phyloP scores from a whole-genome alignment of 2,888 invertebrate species.

The Leptinotarsa tumamoca region DNA sequence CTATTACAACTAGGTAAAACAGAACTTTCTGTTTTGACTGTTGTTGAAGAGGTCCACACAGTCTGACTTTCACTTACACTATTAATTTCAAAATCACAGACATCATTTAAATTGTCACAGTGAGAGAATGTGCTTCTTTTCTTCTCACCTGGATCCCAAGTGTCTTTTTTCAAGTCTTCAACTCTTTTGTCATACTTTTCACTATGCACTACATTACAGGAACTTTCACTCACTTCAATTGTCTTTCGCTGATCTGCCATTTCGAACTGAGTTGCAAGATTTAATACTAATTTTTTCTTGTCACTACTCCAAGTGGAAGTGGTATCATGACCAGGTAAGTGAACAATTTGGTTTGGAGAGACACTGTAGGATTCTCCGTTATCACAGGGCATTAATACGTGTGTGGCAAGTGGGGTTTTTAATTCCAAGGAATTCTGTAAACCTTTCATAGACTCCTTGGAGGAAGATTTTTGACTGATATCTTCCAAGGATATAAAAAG shows the following conservation, averaged over 20 bases:
- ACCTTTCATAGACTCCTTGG: conserved; percentile 55
- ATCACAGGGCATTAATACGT: conserved; percentile 86
- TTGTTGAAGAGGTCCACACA: conserved; percentile 68
- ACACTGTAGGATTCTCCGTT: conserved; percentile 90
- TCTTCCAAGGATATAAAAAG: conserved; percentile 79
- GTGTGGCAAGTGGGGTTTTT: conserved; percentile 69
- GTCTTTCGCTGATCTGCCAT: conserved; percentile 44
- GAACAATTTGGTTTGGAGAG: conserved; percentile 90
- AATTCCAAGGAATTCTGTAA: conserved; percentile 51
- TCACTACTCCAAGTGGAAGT: conserved; percentile 31
- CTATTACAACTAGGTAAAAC: conserved; percentile 57
- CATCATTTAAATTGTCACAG: conserved; percentile 59
- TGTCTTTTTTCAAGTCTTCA: conserved; percentile 70
- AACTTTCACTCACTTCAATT: conserved; percentile 42
- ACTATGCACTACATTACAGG: conserved; percentile 44
- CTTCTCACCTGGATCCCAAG: conserved; percentile 77
- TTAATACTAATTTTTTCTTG: conserved; percentile 68
- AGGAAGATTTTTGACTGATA: conserved; percentile 64
- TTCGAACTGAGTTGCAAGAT: conserved; percentile 71
- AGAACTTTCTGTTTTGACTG: conserved; percentile 57
- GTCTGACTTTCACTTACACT: conserved; percentile 62
- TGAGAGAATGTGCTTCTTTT: conserved; percentile 41
- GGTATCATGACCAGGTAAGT: conserved; percentile 71
- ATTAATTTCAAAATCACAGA: conserved; percentile 64
- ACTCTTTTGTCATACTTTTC: conserved; percentile 30